Evolutionary conservation across 1,140 invertebrate genomes (phyloP), one percentile per base, ranked within the genome.

Genomic region (Catajapyx aquilonaris): DNA sequence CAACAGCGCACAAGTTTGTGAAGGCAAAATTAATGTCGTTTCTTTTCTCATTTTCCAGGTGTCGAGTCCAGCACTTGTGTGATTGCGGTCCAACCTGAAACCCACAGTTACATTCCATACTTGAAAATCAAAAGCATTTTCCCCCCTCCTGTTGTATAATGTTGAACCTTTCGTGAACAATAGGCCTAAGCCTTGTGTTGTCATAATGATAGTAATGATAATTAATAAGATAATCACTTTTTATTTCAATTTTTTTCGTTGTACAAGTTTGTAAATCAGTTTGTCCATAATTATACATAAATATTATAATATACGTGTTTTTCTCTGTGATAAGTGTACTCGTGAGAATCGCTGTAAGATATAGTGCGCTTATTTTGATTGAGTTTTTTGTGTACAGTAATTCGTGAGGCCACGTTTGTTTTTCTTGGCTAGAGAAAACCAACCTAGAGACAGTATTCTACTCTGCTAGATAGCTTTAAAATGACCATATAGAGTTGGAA

Each of bases 191-290:
- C 13, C 7, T 7, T 28, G 23, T 28, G 23, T 28, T 28, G 23
- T 28, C 7, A 28, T 28, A 28, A 9, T 13, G 23, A 9, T 28
- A 28, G 13, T 28, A 28, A 28, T 28, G 23, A 28, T 9, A 28
- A 28, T 28, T 28, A 13, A 7, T 28, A 13, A 9, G 13, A 9
- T 28, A 28, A 28, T 28, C 7, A 28, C 13, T 28, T 9, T 9
- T 28, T 9, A 7, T 7, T 13, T 9, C 13, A 13, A 9, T 13
- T 9, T 28, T 28, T 28, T 28, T 9, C 23, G 23, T 28, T 28
- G 23, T 28, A 28, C 23, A 28, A 28, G 23, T 28, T 28, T 28
- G 23, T 28, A 28, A 28, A 28, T 28, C 23, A 28, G 13, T 28
- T 28, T 28, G 23, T 28, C 23, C 23, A 28, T 28, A 28, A 28